phyloP scores from a whole-genome alignment of 2,888 invertebrate genomes.

The Polydrusus tereticollis region DNA sequence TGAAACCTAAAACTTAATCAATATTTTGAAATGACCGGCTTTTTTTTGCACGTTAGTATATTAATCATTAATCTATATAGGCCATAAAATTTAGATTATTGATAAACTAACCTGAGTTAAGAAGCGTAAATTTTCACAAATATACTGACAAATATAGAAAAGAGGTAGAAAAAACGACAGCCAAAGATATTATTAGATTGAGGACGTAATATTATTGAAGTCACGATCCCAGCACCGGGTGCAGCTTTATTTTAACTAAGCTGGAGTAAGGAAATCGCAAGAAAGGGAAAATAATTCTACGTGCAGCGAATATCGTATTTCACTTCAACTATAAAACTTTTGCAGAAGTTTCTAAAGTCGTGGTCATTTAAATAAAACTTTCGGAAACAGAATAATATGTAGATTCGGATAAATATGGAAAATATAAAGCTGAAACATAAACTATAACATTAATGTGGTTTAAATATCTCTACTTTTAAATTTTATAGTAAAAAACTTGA shows the following conservation, averaged over 20 bases:
- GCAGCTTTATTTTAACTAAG: slow-evolving; percentile 52
- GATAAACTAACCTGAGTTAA: too few relatives aligned
- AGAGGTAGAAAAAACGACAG: slow-evolving; percentile 16
- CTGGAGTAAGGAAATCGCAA: slow-evolving; percentile 55
- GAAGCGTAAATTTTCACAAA: slow-evolving; percentile 12
- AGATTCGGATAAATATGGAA: background rate
- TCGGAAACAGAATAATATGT: too few relatives aligned
- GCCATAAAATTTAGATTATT: too few relatives aligned
- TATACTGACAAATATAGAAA: slow-evolving; percentile 23
- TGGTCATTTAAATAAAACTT: slow-evolving; percentile 22
- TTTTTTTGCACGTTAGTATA: too few relatives aligned
- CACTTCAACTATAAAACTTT: slow-evolving; percentile 35
- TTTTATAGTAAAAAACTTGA: too few relatives aligned
- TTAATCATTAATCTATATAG: too few relatives aligned
- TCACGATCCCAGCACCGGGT: slow-evolving; percentile 66
- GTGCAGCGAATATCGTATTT: slow-evolving; percentile 60
- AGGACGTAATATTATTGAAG: slow-evolving; percentile 62
- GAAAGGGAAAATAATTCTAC: slow-evolving; percentile 59
- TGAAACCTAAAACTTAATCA: too few relatives aligned
- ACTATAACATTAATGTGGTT: too few relatives aligned
- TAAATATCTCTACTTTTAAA: too few relatives aligned
- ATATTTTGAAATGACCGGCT: too few relatives aligned
- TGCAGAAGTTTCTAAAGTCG: background rate
- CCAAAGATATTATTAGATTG: slow-evolving; percentile 21
- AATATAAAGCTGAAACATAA: background rate